Percentiles rank a stretch among this genome's conserved stretches.
Evolutionary conservation across 2,113 vertebrate species (phyloP).

Genomic region (Grus americana): DNA sequence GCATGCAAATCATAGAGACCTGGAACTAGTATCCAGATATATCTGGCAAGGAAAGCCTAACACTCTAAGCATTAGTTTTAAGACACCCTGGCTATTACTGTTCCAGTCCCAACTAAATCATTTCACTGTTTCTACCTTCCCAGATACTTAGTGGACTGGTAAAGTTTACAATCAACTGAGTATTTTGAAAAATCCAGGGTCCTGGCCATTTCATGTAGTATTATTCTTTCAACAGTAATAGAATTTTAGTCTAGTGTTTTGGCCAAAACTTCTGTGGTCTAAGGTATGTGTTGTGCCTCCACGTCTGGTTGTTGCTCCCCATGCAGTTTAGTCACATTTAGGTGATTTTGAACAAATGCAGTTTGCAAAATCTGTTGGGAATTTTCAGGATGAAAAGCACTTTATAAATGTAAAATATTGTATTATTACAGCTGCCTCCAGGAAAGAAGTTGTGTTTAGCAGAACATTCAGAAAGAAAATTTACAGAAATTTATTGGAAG

Average conservation of each 20-base stretch:
- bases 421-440: conserved; percentile 52
- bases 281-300: neutral
- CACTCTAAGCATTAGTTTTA: neutral
- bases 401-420: conserved; percentile 27
- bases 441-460: conserved; percentile 14
- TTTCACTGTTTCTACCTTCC: neutral
- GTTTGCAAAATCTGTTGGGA: conserved; percentile 8
- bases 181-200: neutral
- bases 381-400: conserved; percentile 28
- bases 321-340: neutral
- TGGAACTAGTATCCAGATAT: neutral
- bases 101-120: neutral
- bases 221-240: neutral
- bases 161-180: neutral
- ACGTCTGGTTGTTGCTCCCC: neutral
- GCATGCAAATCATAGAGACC: neutral
- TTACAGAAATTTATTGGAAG: conserved; percentile 53
- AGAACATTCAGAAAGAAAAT: conserved; percentile 9
- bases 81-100: neutral
- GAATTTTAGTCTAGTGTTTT: neutral
- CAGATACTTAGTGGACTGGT: neutral
- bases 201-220: neutral
- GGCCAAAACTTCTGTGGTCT: neutral
- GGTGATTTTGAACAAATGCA: neutral
- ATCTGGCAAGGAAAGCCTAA: neutral